phyloP scores from a whole-genome alignment of 2,797 vertebrate species.

The Alosa sapidissima region DNA sequence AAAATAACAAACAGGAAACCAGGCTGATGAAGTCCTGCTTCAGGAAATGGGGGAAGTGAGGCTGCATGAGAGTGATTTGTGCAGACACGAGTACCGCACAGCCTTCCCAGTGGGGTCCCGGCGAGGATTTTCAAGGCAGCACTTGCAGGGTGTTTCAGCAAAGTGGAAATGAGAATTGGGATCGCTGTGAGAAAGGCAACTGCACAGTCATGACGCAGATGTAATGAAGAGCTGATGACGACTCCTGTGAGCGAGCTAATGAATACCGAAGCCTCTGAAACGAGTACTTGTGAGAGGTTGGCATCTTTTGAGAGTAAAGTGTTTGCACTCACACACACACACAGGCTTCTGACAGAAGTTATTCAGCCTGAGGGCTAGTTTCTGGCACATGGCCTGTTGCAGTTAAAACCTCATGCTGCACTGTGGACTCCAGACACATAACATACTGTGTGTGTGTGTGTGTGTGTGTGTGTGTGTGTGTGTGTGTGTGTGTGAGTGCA shows the following conservation, averaged over 20 bases:
- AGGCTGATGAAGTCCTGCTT: not conserved
- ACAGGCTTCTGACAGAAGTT: not conserved
- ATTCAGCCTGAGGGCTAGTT: not conserved
- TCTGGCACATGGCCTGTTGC: not conserved
- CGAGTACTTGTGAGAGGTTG: not conserved
- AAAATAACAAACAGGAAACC: constrained; percentile 10
- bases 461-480: constrained; percentile 13
- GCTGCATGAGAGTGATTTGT: not conserved
- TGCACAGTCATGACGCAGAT: not conserved
- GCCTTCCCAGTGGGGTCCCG: not conserved
- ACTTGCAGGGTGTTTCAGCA: not conserved
- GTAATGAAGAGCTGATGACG: not conserved
- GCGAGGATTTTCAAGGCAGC: not conserved
- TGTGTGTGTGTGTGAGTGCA: not conserved
- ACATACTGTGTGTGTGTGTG: constrained; percentile 15
- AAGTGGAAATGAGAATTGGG: not conserved
- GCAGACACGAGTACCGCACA: not conserved
- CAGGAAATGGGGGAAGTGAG: not conserved
- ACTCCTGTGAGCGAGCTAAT: not conserved
- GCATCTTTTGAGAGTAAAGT: not conserved
- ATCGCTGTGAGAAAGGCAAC: not conserved
- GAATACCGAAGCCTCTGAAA: not conserved
- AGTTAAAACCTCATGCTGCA: not conserved
- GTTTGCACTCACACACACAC: too few relatives aligned
- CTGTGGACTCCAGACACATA: not conserved